Conservation (phyloP, 2,888 invertebrate genomes). For the Aleiodes alternator region DNA sequence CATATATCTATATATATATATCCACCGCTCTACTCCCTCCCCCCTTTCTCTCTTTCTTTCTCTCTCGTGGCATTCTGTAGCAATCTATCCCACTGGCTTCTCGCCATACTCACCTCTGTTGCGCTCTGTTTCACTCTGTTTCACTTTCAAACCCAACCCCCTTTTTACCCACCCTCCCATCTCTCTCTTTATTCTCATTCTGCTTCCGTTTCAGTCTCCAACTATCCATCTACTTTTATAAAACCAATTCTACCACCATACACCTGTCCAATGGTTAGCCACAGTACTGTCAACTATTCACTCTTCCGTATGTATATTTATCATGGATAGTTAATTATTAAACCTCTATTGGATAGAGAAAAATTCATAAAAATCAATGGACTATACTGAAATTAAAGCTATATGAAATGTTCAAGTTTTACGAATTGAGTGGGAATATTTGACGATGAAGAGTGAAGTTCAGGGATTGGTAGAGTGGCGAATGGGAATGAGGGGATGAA, state of each 20-base stretch:
- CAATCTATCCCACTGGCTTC: slow-evolving; percentile 34
- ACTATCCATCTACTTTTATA: slow-evolving; percentile 25
- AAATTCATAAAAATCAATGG: slow-evolving; percentile 34
- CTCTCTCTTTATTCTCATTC: slow-evolving; percentile 35
- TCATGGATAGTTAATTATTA: slow-evolving; percentile 68
- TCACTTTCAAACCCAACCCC: slow-evolving; percentile 23
- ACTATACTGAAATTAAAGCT: not conserved
- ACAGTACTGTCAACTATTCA: slow-evolving; percentile 67
- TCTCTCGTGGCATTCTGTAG: slow-evolving; percentile 17
- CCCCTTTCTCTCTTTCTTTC: not conserved
- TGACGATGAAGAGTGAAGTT: slow-evolving; percentile 28
- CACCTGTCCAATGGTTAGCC: slow-evolving; percentile 44
- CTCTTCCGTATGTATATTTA: slow-evolving; percentile 58
- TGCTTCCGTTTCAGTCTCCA: slow-evolving; percentile 39
- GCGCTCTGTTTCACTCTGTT: slow-evolving; percentile 50
- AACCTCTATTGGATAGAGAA: slow-evolving; percentile 48
- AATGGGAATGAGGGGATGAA: slow-evolving; percentile 42
- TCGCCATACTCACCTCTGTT: slow-evolving; percentile 41
- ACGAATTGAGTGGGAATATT: slow-evolving; percentile 20
- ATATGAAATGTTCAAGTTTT: slow-evolving; percentile 24
- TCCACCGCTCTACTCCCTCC: not conserved
- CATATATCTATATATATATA: not conserved
- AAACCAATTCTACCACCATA: slow-evolving; percentile 2
- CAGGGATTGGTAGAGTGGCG: slow-evolving; percentile 37
- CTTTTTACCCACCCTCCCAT: slow-evolving; percentile 26